Base-by-base conservation (phyloP, 2,888 invertebrate species). In the Unio delphinus region DNA sequence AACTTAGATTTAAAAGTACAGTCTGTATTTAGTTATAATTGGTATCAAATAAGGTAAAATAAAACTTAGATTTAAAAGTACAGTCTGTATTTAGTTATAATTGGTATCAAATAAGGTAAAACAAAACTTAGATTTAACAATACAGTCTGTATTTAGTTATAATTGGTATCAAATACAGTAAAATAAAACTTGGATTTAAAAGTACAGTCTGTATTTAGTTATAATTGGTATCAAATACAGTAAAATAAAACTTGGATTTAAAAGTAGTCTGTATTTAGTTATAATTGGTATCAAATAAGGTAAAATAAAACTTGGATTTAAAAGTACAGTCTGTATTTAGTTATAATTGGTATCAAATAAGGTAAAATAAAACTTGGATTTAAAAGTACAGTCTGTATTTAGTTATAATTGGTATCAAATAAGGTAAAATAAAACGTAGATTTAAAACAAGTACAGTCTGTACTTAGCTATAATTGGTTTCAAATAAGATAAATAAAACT, bases 381-480 rank as follows among this genome's bases (percentile, higher is more conserved):
- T 23, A 23, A 23, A 23, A 23, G 23, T 23, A 23, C 23, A 23
- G 85, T 93, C 94, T 84, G 95, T 97, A 76, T 93, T 93, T 34
- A 93, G 93, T 56, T 97, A 94, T 92, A 93, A 93, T 18, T 98
- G 98, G 98, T 93, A 94, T 80, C 95, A 96, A 88, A 90, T 95
- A 11, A 93, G 91, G 93, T 92, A 89, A 75, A 79, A 23, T 23
- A 23, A 23, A 23, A 23, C 23, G 23, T 23, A 23, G 23, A 23
- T 23, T 23, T 23, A 23, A 23, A 23, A 23, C 23, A 23, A 23
- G 23, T 23, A 23, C 23, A 23, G 85, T 93, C 94, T 84, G 95
- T 97, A 76, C 93, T 93, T 34, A 93, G 93, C 56, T 97, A 94
- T 92, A 93, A 93, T 18, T 98, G 98, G 98, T 93, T 94, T 80